phyloP scores from a whole-genome alignment of 2,113 vertebrate species.

The Sander lucioperca region DNA sequence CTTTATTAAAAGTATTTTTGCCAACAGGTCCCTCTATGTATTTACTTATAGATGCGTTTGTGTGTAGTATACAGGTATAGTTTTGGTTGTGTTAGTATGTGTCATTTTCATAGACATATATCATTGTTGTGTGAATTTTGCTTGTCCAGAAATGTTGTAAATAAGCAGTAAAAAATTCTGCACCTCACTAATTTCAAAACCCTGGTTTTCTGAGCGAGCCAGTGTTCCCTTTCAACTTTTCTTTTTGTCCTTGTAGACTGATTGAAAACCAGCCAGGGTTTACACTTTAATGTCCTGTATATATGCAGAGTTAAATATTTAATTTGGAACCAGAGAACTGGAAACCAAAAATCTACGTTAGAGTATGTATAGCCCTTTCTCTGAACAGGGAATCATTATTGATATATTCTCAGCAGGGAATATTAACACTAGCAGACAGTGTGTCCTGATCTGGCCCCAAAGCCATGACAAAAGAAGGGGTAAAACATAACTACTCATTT shows the following conservation, averaged over 20 bases:
- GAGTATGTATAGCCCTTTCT: not conserved
- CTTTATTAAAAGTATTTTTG: too few species aligned
- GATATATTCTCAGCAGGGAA: constrained; percentile 5
- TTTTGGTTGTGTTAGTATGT: too few species aligned
- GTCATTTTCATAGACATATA: too few species aligned
- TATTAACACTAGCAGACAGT: not conserved
- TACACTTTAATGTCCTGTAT: constrained; percentile 65
- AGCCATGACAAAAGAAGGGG: not conserved
- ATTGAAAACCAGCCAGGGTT: constrained; percentile 51
- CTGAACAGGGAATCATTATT: constrained; percentile 11
- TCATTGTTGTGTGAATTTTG: too few species aligned
- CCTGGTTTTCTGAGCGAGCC: not conserved
- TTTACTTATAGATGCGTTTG: too few species aligned
- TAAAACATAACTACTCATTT: not conserved
- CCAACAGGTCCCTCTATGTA: too few species aligned
- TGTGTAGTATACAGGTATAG: too few species aligned
- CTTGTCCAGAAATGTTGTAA: too few species aligned
- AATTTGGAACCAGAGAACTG: constrained; percentile 54
- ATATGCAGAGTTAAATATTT: constrained; percentile 75
- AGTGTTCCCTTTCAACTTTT: not conserved
- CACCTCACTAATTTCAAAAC: too few species aligned
- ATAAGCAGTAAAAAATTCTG: too few species aligned
- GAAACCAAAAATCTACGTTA: constrained; percentile 18
- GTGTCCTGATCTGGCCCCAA: not conserved
- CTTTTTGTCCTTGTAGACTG: constrained; percentile 37